Percentiles rank a stretch among this genome's conserved stretches.
These are phyloP conservation scores for Brachionus rubens DNA, from an alignment of 1,140 invertebrate species.

Conservation along the genomic window DNA sequence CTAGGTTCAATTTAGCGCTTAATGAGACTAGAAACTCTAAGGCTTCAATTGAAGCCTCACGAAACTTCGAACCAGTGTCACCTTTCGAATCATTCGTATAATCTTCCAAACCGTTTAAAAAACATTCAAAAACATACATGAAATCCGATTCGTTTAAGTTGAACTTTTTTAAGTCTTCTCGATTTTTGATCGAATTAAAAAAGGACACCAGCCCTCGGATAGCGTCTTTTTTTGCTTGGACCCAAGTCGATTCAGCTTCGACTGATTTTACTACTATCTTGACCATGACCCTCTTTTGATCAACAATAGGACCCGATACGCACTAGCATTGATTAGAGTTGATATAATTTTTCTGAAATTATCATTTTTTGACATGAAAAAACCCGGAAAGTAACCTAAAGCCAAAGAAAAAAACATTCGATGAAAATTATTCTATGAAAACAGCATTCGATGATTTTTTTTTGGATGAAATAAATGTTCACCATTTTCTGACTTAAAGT, in stretches of 20 bases:
- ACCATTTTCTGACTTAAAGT: no score
- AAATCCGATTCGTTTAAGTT: conserved; percentile 52
- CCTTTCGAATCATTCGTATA: conserved; percentile 87
- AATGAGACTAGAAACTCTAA: conserved; percentile 54
- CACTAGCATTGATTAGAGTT: conserved; percentile 22
- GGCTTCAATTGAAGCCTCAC: conserved; percentile 79
- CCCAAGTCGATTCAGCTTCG: conserved; percentile 71
- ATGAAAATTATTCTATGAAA: no score
- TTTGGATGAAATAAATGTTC: no score
- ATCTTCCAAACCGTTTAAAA: conserved; percentile 74
- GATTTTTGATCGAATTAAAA: conserved; percentile 61
- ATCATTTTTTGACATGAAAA: conserved; percentile 23
- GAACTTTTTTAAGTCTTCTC: not conserved
- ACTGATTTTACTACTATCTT: conserved; percentile 66
- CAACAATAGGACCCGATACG: conserved; percentile 26
- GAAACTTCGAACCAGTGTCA: conserved; percentile 88
- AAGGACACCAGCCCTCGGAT: conserved; percentile 71
- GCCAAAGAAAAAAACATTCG: conserved; percentile 23
- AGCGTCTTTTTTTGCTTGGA: conserved; percentile 77
- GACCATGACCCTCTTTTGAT: conserved; percentile 49
- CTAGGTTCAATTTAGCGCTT: not conserved
- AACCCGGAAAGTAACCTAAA: not conserved
- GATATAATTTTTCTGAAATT: not conserved
- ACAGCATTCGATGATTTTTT: no score
- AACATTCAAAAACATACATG: conserved; percentile 66